Conservation (phyloP, 2,888 invertebrate species). For the Julus scandinavius region DNA sequence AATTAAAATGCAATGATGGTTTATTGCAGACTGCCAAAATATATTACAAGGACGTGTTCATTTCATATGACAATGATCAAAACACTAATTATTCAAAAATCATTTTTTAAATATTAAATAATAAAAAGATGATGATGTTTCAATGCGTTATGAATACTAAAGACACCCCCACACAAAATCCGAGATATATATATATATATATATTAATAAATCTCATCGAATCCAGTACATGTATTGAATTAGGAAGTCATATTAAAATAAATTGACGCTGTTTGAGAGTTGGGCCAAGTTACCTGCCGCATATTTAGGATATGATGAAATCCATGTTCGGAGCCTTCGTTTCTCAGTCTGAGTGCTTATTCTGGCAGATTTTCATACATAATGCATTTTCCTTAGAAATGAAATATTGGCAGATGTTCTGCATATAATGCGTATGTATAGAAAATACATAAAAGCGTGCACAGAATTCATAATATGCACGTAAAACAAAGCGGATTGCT, state of each 20-base stretch:
- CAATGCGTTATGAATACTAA: too few species aligned
- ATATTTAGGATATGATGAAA: neutral
- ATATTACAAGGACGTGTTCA: too few species aligned
- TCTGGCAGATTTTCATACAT: neutral
- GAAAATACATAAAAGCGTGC: constrained; percentile 29
- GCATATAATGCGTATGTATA: neutral
- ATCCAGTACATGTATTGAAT: neutral
- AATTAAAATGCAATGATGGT: too few species aligned
- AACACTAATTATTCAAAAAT: too few species aligned
- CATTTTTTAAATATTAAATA: too few species aligned
- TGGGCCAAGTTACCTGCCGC: neutral
- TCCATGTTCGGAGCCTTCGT: constrained; percentile 4
- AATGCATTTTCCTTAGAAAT: constrained; percentile 36
- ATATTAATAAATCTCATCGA: neutral
- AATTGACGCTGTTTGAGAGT: neutral
- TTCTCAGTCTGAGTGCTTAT: neutral
- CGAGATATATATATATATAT: too few species aligned
- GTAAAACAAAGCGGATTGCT: constrained; percentile 29
- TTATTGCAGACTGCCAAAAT: too few species aligned
- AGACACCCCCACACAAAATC: too few species aligned
- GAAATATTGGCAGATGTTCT: constrained; percentile 39
- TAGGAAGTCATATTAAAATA: neutral
- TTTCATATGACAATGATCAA: too few species aligned
- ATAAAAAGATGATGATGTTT: too few species aligned
- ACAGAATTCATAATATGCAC: constrained; percentile 20